These are phyloP conservation scores for Coelopa frigida DNA, from an alignment of 1,140 invertebrate genomes.

Conservation along the genomic window DNA sequence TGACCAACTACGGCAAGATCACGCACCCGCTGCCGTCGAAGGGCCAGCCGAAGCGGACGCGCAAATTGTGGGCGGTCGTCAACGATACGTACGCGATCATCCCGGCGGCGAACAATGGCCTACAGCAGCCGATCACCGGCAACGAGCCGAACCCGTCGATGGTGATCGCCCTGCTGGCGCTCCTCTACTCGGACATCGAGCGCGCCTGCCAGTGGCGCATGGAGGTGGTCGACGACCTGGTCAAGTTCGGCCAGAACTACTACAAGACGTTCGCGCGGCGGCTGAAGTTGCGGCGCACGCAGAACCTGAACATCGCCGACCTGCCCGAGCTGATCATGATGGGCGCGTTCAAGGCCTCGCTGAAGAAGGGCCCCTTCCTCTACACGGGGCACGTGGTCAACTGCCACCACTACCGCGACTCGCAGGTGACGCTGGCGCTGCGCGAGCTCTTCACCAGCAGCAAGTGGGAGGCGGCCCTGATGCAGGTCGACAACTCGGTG, in stretches of 20 bases:
- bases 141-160: conserved; percentile 34
- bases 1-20: conserved; percentile 31
- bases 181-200: conserved; percentile 36
- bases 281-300: conserved; percentile 34
- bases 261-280: conserved; percentile 33
- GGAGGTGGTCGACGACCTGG: conserved; percentile 31
- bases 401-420: conserved; percentile 32
- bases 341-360: conserved; percentile 35
- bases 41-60: conserved; percentile 5
- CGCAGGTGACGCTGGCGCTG: conserved; percentile 36
- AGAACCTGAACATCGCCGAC: conserved; percentile 35
- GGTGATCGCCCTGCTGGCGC: conserved; percentile 29
- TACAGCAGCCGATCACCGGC: conserved; percentile 32
- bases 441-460: conserved; percentile 38
- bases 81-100: conserved; percentile 37
- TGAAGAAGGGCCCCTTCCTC: conserved; percentile 32
- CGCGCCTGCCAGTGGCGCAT: conserved; percentile 26
- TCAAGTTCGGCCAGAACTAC: conserved; percentile 32
- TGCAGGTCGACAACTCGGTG: conserved; percentile 43
- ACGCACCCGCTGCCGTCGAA: conserved; percentile 16
- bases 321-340: conserved; percentile 37
- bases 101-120: conserved; percentile 24
- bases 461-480: conserved; percentile 41
- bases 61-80: conserved; percentile 35
- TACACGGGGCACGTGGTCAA: conserved; percentile 35